phyloP scores from a whole-genome alignment of 2,797 vertebrate genomes.

The Adelosebastes latens region DNA sequence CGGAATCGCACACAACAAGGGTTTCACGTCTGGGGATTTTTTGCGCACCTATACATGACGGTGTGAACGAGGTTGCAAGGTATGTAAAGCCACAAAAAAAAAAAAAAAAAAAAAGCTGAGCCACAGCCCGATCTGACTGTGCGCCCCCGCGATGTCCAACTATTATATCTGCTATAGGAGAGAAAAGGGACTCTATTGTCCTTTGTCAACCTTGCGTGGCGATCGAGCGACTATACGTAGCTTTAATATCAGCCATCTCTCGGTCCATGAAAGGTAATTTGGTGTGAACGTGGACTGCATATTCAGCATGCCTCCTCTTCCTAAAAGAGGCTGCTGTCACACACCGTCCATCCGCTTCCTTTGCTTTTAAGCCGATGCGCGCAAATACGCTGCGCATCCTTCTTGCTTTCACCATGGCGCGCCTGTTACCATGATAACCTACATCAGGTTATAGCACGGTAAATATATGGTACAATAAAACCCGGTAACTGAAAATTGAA shows the following conservation, averaged over 20 bases:
- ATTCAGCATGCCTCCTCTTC: constrained; percentile 19
- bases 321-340: constrained; percentile 34
- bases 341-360: constrained; percentile 28
- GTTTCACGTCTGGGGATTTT: constrained; percentile 63
- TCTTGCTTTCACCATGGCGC: constrained; percentile 14
- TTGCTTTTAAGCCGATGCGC: constrained; percentile 45
- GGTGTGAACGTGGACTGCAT: not conserved
- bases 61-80: constrained; percentile 69
- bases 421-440: constrained; percentile 25
- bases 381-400: constrained; percentile 49
- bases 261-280: constrained; percentile 26
- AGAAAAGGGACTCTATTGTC: constrained; percentile 50
- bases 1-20: constrained; percentile 64
- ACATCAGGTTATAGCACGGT: constrained; percentile 5
- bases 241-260: not conserved
- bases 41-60: constrained; percentile 71
- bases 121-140: not conserved
- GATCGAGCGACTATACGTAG: not conserved
- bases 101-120: not conserved
- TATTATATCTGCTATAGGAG: constrained; percentile 23
- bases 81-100: constrained; percentile 43
- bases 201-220: constrained; percentile 71
- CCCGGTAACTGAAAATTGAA: not conserved
- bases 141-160: constrained; percentile 23
- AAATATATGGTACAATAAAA: not conserved